Evolutionary conservation across 2,888 invertebrate genomes (phyloP).

Genomic region (Escarpia spicata): DNA sequence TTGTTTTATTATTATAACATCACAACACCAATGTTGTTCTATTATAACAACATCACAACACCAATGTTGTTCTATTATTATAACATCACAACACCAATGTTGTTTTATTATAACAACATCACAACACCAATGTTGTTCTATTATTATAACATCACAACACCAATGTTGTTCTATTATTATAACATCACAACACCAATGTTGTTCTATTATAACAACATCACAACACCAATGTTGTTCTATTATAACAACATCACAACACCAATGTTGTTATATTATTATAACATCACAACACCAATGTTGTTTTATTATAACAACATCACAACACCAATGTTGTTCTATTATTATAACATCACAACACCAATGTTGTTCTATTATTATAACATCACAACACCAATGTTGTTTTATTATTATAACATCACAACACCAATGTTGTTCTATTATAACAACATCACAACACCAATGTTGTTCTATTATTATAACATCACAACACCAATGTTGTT

Average conservation of each 20-base stretch:
- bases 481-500: not conserved
- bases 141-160: too few species aligned
- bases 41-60: constrained; percentile 17
- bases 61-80: too few species aligned
- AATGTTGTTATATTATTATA: constrained; percentile 25
- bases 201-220: too few species aligned
- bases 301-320: constrained; percentile 5
- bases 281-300: not conserved
- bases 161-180: too few species aligned
- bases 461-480: not conserved
- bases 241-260: not conserved
- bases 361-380: not conserved
- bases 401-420: constrained; percentile 14
- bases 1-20: constrained; percentile 24
- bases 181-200: constrained; percentile 10
- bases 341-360: constrained; percentile 17
- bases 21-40: too few species aligned
- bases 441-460: not conserved
- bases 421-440: not conserved
- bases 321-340: too few species aligned
- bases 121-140: not conserved
- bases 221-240: too few species aligned
- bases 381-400: not conserved
- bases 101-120: too few species aligned
- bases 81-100: too few species aligned